Percentiles rank a stretch among this genome's conserved stretches.
Conservation (phyloP, 2,888 invertebrate species). For the Blera fallax region DNA sequence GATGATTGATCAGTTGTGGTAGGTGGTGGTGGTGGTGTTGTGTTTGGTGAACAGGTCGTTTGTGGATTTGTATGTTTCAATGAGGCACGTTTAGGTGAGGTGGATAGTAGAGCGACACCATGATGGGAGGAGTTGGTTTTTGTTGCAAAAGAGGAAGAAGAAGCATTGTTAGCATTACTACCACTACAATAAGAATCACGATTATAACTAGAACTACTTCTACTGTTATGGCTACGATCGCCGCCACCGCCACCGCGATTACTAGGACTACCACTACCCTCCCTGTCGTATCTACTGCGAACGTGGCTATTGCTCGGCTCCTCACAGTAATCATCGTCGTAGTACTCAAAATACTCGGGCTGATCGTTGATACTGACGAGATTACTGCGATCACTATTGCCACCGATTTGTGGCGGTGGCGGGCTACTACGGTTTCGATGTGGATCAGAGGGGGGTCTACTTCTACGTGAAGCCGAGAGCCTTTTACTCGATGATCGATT, state of each 20-base stretch:
- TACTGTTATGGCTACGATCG: constrained; percentile 75
- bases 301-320: background rate
- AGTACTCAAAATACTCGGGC: constrained; percentile 83
- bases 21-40: constrained; percentile 78
- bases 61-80: constrained; percentile 78
- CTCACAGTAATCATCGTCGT: constrained; percentile 73
- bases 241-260: constrained; percentile 50
- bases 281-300: constrained; percentile 27
- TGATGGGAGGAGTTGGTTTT: constrained; percentile 77
- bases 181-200: constrained; percentile 83
- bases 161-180: constrained; percentile 85
- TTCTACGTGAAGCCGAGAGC: constrained; percentile 58
- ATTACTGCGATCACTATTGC: constrained; percentile 78
- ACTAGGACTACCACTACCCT: constrained; percentile 50
- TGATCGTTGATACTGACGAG: constrained; percentile 83
- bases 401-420: constrained; percentile 74
- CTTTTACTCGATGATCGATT: constrained; percentile 68
- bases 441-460: constrained; percentile 46
- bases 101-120: constrained; percentile 80
- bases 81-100: constrained; percentile 79
- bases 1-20: constrained; percentile 74
- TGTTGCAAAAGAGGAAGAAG: constrained; percentile 85
- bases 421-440: constrained; percentile 73
- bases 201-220: constrained; percentile 80
- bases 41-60: constrained; percentile 78